A percentile compares a stretch with the other conserved stretches of the same genome.
Conservation (phyloP, 1,140 invertebrate species). For the Heliconius hewitsoni region DNA sequence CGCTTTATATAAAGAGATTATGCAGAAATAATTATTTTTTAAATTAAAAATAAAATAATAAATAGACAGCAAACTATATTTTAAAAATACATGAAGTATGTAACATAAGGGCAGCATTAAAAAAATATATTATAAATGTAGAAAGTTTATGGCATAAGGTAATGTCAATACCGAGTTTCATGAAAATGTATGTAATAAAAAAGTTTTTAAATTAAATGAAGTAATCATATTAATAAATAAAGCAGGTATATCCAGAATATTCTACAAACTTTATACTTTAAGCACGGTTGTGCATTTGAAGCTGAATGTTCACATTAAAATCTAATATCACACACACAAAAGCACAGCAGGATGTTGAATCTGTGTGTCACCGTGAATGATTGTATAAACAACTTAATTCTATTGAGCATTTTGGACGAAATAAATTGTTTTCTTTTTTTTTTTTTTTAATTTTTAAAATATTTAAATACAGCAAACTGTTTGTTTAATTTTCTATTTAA, state of each 20-base stretch:
- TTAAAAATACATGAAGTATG: too few relatives aligned
- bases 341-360: constrained; percentile 46
- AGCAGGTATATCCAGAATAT: background rate
- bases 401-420: constrained; percentile 19
- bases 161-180: too few relatives aligned
- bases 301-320: constrained; percentile 36
- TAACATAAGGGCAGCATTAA: too few relatives aligned
- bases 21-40: background rate
- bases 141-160: too few relatives aligned
- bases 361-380: constrained; percentile 23
- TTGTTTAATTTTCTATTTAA: too few relatives aligned
- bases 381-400: background rate
- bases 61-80: background rate
- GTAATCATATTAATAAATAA: background rate
- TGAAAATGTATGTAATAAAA: too few relatives aligned
- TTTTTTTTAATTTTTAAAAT: background rate
- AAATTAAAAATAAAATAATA: background rate
- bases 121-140: too few relatives aligned
- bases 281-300: constrained; percentile 32
- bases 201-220: too few relatives aligned
- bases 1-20: background rate
- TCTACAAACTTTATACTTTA: background rate
- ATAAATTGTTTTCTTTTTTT: background rate
- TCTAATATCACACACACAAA: constrained; percentile 65
- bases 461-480: too few relatives aligned